Evolutionary conservation across 2,888 invertebrate genomes (phyloP), one percentile per base, ranked within the genome.

Genomic region (Papilio elwesi): DNA sequence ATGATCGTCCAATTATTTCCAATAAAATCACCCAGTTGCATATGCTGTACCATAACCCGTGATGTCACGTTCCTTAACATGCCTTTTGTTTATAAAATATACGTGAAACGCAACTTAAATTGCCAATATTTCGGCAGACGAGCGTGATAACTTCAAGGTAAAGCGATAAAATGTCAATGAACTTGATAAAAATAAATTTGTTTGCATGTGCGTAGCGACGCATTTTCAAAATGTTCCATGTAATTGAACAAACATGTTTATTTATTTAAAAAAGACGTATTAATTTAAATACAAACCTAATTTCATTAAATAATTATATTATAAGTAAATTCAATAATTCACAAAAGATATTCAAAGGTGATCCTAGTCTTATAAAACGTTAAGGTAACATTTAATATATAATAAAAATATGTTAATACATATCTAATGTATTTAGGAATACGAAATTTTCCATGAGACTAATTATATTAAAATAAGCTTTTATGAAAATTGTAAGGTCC

Each of bases 91-190:
- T 72, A 65, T 70, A 43, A 53, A 70, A 65, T 65, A 65, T 65
- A 74, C 62, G 47, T 73, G 55, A 63, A 73, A 48, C 16, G 62
- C 51, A 49, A 57, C 59, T 62, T 76, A 77, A 74, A 68, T 77
- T 74, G 79, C 80, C 77, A 81, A 82, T 83, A 82, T 80, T 83
- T 86, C 84, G 76, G 82, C 79, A 86, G 83, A 87, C 82, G 82
- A 85, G 76, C 74, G 78, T 78, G 88, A 91, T 89, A 89, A 87
- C 78, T 86, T 86, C 92, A 93, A 92, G 92, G 92, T 80, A 81
- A 90, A 82, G 80, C 80, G 91, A 92, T 92, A 88, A 90, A 84
- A 80, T 83, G 91, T 90, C 88, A 85, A 81, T 89, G 90, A 92
- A 91, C 92, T 88, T 89, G 87, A 89, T 89, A 88, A 87, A 84